Evolutionary conservation across 2,797 vertebrate genomes (phyloP).

Genomic region (Selene dorsalis): DNA sequence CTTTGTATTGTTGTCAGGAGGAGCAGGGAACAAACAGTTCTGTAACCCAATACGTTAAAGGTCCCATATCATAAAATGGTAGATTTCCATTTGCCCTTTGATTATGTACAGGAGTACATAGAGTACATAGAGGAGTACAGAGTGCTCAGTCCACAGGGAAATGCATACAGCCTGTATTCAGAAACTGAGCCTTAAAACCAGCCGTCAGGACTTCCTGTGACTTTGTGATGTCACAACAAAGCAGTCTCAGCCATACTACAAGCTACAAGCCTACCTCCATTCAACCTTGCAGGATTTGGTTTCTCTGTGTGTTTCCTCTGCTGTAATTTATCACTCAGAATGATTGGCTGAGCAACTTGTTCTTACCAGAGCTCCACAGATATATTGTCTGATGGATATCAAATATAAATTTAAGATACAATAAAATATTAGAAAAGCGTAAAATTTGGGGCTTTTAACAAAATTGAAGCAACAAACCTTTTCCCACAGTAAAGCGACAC

Average conservation of each 20-base stretch:
- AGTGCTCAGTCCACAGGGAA: too few relatives aligned
- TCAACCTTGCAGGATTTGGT: neutral
- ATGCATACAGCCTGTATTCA: too few relatives aligned
- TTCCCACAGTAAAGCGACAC: neutral
- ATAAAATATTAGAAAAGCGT: neutral
- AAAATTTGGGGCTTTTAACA: neutral
- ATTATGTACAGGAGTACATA: neutral
- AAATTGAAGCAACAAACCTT: neutral
- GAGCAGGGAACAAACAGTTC: neutral
- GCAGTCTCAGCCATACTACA: too few relatives aligned
- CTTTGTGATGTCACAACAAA: too few relatives aligned
- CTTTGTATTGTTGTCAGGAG: neutral
- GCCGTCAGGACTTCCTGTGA: too few relatives aligned
- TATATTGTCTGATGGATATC: neutral
- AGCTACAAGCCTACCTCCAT: too few relatives aligned
- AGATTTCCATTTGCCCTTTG: neutral
- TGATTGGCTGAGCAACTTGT: neutral
- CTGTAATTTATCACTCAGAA: neutral
- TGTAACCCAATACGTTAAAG: neutral
- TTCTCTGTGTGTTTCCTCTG: neutral
- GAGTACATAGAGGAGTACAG: too few relatives aligned
- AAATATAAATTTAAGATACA: neutral
- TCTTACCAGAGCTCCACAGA: neutral
- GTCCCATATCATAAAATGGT: neutral
- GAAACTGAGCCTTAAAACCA: too few relatives aligned